phyloP scores from a whole-genome alignment of 2,888 invertebrate genomes.

The Tetheella fluctuosa region DNA sequence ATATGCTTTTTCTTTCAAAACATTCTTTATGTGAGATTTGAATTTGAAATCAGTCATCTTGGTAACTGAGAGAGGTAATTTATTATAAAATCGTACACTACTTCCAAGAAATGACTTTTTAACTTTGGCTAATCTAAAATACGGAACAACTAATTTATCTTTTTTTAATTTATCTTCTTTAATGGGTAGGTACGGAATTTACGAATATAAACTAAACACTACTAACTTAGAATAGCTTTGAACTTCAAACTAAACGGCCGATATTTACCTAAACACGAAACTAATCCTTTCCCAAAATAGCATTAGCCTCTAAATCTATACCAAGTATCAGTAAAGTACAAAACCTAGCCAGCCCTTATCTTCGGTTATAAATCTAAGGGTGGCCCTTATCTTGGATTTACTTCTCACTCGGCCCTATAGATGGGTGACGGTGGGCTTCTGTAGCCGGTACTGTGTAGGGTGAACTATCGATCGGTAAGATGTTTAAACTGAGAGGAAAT shows the following conservation, averaged over 20 bases:
- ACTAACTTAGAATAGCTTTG: no score
- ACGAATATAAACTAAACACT: no score
- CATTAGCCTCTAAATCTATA: not conserved
- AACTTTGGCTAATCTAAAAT: no score
- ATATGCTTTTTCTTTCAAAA: no score
- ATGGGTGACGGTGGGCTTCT: not conserved
- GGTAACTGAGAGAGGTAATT: no score
- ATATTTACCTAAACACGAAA: not conserved
- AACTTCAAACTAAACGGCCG: not conserved
- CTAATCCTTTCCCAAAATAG: not conserved
- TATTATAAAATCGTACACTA: no score
- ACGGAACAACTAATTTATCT: no score
- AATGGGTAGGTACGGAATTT: no score
- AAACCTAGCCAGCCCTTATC: conserved; percentile 3
- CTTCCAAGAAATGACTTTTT: no score
- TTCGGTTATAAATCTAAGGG: conserved; percentile 1
- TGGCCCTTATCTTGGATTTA: not conserved
- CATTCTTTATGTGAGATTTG: no score
- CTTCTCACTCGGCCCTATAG: conserved; percentile 2
- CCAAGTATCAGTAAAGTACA: conserved; percentile 5
- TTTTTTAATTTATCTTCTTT: no score
- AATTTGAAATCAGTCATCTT: no score
- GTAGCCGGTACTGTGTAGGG: not conserved
- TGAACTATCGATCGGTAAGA: not conserved
- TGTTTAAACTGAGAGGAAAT: not conserved